Evolutionary conservation across 2,888 invertebrate species (phyloP), one percentile per base, ranked within the genome.

Genomic region (Athrips mouffetella): DNA sequence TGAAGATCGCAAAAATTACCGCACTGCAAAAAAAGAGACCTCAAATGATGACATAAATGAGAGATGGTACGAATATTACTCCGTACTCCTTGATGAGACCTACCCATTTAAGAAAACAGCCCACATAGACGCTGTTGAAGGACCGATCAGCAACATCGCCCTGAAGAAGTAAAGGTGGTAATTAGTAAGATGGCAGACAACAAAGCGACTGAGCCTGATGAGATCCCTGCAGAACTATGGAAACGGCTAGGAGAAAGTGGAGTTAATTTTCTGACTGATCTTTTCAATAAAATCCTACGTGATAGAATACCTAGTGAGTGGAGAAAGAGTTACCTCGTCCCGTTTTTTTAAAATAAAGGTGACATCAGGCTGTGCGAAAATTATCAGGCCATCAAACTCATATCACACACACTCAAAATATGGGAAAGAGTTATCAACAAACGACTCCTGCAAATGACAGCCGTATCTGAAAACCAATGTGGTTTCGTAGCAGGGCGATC

Each of bases 321-420:
- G 39, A 39, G 42, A 42, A 45, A 42, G 7, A 51, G 51, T 20
- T 45, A 41, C 15, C 13, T 53, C 3, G 33, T 55, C 6, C 51
- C 53, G 3, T 51, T 53, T 21, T 55, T 49, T 25, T 50, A 55
- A 45, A 40, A 46, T 7, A 56, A 54, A 27, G 53, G 51, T 8
- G 52, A 52, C 20, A 44, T 50, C 5, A 35, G 35, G 1, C 41
- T 46, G 3, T 54, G 54, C 11, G 47, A 44, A 8, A 56, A 51
- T 18, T 52, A 56, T 31, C 47, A 51, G 11, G 52, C 30, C 8
- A 56, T 56, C 3, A 56, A 56, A 13, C 25, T 54, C 1, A 56
- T 44, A 7, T 53, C 54, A 11, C 56, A 56, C 18, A 51, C 49
- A 7, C 35, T 53, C 8, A 53, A 56, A 37, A 53, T 39, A 20